Conservation (phyloP, 2,797 vertebrate species). For the Brachyrhaphis roseni region DNA sequence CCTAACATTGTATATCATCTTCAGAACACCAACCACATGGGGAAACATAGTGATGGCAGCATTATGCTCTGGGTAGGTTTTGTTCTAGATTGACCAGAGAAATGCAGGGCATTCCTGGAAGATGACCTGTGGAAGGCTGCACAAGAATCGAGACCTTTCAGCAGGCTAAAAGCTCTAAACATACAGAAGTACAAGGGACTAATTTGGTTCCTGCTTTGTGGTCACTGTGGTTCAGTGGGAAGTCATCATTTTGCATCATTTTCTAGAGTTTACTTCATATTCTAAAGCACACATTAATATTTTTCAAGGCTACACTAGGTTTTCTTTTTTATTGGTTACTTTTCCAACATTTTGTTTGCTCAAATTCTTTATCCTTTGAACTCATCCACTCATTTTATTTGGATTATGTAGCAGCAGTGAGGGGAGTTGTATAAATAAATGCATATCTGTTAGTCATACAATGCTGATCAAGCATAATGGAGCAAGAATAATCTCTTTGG, state of each 20-base stretch:
- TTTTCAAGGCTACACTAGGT: not conserved
- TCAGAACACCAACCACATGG: not conserved
- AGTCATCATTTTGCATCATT: too few relatives aligned
- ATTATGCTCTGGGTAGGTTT: too few relatives aligned
- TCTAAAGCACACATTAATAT: not conserved
- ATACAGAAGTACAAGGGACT: not conserved
- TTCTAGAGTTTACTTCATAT: not conserved
- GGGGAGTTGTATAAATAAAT: not conserved
- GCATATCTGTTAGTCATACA: not conserved
- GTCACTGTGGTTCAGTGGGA: too few relatives aligned
- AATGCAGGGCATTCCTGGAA: too few relatives aligned
- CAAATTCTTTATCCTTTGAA: not conserved
- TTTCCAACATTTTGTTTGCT: not conserved
- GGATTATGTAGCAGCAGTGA: not conserved
- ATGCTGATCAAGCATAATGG: not conserved
- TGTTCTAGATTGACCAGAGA: too few relatives aligned
- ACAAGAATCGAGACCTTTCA: not conserved
- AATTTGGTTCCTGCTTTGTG: not conserved
- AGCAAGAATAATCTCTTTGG: not conserved
- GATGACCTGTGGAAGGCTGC: not conserved
- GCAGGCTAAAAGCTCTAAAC: not conserved
- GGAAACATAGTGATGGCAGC: not conserved
- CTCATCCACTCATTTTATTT: not conserved
- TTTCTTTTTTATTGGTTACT: slow-evolving; percentile 6
- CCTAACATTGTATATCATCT: not conserved